Evolutionary conservation across 2,113 vertebrate species (phyloP), one percentile per base, ranked within the genome.

Genomic region (Ailurus styani): DNA sequence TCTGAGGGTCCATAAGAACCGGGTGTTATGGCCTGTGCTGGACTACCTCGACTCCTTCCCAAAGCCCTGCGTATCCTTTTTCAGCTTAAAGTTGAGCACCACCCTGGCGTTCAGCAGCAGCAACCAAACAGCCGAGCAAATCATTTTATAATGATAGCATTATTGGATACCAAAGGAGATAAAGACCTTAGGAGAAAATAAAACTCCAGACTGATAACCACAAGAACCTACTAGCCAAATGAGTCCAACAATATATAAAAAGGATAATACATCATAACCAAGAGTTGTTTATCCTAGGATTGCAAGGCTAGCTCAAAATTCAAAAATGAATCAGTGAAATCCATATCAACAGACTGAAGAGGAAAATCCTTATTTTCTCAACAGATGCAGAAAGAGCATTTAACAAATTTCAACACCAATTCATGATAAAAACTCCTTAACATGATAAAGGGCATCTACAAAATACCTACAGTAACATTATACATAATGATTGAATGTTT

Each of bases 1-100:
- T 14, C 99, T 99, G 88, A 99, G 98, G 94, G 99, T 99, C 98
- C 99, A 98, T 93, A 99, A 98, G 93, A 99, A 99, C 97, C 99
- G 98, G 98, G 99, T 99, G 86, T 99, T 99, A 97, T 99, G 99
- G 92, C 99, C 99, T 99, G 75, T 45, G 40, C 64, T 70, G 29
- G 52, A 20, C 1, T 72, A 34, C 64, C 64, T 27, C 6, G 4
- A 57, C 31, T 68, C 52, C 79, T 83, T 6, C 50, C 37, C 31
- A 72, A 47, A 83, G 50, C 37, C 23, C 64, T 72, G 78, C 6
- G 7, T 3, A 23, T 18, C 78, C 52, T 60, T 83, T 82, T 70
- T 55, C 62, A 45, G 29, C 89, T 82, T 55, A 42, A 81, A 23
- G 47, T 37, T 82, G 50, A 57, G 27, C 37, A 70, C 77, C 8